These are phyloP conservation scores for Lampris megalopsis DNA, from an alignment of 2,113 vertebrate species.

Conservation along the genomic window DNA sequence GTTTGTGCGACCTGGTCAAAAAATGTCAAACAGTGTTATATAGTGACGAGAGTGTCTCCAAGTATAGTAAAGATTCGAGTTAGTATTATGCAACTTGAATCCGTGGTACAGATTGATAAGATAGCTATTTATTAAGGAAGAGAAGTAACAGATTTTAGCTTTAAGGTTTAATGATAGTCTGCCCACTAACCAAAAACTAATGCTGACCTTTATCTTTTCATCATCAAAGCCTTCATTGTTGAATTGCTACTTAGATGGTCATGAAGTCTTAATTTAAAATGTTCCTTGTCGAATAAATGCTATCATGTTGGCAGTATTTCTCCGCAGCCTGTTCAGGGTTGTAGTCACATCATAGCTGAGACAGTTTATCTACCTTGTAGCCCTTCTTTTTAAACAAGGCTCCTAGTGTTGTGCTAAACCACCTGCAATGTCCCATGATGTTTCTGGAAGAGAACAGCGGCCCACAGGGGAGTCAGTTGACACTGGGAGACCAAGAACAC, in stretches of 20 bases:
- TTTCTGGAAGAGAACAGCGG: constrained; percentile 51
- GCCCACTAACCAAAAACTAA: not conserved
- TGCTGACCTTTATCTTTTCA: not conserved
- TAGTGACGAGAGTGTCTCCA: too few relatives aligned
- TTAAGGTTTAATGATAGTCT: not conserved
- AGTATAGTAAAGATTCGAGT: too few relatives aligned
- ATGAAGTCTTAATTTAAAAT: not conserved
- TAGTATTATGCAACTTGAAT: too few relatives aligned
- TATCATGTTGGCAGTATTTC: not conserved
- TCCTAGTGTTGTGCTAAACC: constrained; percentile 62
- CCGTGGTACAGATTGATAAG: too few relatives aligned
- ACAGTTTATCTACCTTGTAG: constrained; percentile 60
- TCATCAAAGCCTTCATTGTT: not conserved
- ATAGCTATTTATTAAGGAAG: too few relatives aligned
- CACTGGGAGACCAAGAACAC: constrained; percentile 60
- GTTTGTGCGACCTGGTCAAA: too few relatives aligned
- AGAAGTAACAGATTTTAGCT: too few relatives aligned
- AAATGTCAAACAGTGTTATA: too few relatives aligned
- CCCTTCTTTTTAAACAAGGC: constrained; percentile 60
- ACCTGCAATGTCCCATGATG: constrained; percentile 77
- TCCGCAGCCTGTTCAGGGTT: constrained; percentile 18
- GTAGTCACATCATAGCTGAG: constrained; percentile 4
- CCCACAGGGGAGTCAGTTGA: constrained; percentile 76
- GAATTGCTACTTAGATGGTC: not conserved
- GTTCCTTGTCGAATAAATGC: constrained; percentile 17